phyloP scores from a whole-genome alignment of 2,888 invertebrate species.

The Melanostoma mellinum region DNA sequence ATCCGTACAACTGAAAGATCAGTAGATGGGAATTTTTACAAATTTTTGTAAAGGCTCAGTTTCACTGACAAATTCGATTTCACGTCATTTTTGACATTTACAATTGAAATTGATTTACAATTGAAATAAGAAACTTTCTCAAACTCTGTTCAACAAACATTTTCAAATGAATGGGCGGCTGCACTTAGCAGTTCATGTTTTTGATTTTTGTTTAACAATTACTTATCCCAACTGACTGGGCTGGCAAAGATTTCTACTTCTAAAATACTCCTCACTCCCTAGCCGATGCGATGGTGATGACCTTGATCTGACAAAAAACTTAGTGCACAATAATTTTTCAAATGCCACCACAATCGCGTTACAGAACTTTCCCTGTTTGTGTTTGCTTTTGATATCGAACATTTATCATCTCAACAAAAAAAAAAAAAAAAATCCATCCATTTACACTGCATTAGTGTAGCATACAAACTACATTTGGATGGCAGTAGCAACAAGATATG shows the following conservation, averaged over 20 bases:
- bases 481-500: slow-evolving; percentile 54
- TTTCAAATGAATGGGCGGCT: not conserved
- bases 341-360: slow-evolving; percentile 21
- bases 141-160: slow-evolving; percentile 1
- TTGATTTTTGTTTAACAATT: slow-evolving; percentile 6
- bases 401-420: slow-evolving; percentile 29
- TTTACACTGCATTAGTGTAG: slow-evolving; percentile 56
- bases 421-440: slow-evolving; percentile 18
- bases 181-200: slow-evolving; percentile 20
- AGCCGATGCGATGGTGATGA: slow-evolving; percentile 26
- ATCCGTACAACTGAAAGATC: too few relatives aligned
- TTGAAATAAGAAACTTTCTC: not conserved
- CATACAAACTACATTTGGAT: slow-evolving; percentile 36
- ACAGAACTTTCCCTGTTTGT: slow-evolving; percentile 42
- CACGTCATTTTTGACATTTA: too few relatives aligned
- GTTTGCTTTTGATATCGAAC: slow-evolving; percentile 33
- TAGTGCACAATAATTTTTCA: slow-evolving; percentile 55
- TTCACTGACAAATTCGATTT: too few relatives aligned
- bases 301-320: slow-evolving; percentile 67
- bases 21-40: too few relatives aligned
- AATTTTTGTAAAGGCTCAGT: too few relatives aligned
- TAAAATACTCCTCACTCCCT: slow-evolving; percentile 19
- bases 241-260: slow-evolving; percentile 29
- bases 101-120: not conserved
- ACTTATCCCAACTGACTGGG: slow-evolving; percentile 38